Percentiles rank a stretch among this genome's conserved stretches.
phyloP scores from a whole-genome alignment of 2,888 invertebrate species.

The Dilophus febrilis region DNA sequence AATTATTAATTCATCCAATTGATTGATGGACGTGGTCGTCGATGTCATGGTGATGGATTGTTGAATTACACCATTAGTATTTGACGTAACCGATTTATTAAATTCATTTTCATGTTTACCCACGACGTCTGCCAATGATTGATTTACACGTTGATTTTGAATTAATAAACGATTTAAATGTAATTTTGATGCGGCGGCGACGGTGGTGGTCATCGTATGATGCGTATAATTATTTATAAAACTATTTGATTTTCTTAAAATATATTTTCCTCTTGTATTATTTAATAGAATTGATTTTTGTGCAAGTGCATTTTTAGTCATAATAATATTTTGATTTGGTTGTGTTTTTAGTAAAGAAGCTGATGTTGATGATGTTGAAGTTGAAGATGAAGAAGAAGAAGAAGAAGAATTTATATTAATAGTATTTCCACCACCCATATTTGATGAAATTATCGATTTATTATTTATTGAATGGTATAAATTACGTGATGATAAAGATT shows the following conservation, averaged over 20 bases:
- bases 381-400: no score
- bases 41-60: neutral
- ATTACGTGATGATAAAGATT: neutral
- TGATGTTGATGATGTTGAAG: conserved; percentile 2
- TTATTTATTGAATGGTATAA: neutral
- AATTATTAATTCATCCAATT: conserved; percentile 17
- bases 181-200: conserved; percentile 1
- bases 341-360: neutral
- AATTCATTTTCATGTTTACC: no score
- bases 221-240: conserved; percentile 5
- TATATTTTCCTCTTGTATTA: conserved; percentile 10
- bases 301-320: conserved; percentile 6
- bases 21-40: neutral
- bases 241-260: conserved; percentile 7
- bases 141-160: no score
- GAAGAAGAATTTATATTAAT: conserved; percentile 1
- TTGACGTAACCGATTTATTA: no score
- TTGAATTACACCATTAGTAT: no score
- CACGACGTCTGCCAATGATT: no score
- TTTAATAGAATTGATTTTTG: conserved; percentile 11
- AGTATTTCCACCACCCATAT: neutral
- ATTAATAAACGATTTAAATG: conserved; percentile 2
- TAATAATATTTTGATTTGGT: neutral
- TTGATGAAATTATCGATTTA: no score
- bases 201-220: no score